Conservation (phyloP, 2,113 vertebrate species). For the Boulengeromyrus knoepffleri region DNA sequence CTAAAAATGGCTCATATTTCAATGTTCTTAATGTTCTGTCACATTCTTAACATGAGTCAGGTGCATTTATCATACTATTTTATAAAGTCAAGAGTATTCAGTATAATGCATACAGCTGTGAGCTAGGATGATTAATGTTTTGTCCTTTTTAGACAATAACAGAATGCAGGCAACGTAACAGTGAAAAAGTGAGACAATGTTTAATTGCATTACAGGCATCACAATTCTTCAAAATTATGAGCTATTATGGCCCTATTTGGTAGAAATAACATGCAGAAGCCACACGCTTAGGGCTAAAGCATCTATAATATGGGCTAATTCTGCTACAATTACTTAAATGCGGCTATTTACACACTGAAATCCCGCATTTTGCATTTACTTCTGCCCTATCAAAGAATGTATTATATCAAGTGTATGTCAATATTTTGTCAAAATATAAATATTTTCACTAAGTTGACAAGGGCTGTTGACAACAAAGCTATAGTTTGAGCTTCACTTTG, state of each 20-base stretch:
- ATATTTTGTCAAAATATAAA: not conserved
- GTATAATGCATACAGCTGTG: not conserved
- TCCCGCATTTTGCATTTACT: not conserved
- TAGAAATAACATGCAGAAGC: constrained; percentile 44
- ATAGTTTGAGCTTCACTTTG: not conserved
- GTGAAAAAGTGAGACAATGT: constrained; percentile 4
- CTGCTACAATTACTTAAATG: constrained; percentile 66
- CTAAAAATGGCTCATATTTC: not conserved
- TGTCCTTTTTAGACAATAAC: not conserved
- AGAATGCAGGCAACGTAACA: not conserved
- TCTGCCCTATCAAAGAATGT: not conserved
- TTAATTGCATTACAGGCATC: constrained; percentile 30
- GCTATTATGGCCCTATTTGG: constrained; percentile 59
- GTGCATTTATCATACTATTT: not conserved
- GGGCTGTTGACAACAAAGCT: not conserved
- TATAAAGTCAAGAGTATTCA: not conserved
- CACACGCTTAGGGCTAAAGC: constrained; percentile 57
- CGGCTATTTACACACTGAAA: constrained; percentile 49
- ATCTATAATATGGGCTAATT: constrained; percentile 61
- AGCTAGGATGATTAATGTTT: not conserved
- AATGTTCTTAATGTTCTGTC: not conserved
- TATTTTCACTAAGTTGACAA: not conserved
- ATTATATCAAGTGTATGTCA: constrained; percentile 1
- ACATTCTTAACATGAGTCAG: not conserved
- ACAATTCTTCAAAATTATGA: constrained; percentile 48